Percentiles rank a stretch among this genome's conserved stretches.
phyloP scores from a whole-genome alignment of 37 sponge, comb jelly and placozoan genomes.

The Hexactinellida sp. region DNA sequence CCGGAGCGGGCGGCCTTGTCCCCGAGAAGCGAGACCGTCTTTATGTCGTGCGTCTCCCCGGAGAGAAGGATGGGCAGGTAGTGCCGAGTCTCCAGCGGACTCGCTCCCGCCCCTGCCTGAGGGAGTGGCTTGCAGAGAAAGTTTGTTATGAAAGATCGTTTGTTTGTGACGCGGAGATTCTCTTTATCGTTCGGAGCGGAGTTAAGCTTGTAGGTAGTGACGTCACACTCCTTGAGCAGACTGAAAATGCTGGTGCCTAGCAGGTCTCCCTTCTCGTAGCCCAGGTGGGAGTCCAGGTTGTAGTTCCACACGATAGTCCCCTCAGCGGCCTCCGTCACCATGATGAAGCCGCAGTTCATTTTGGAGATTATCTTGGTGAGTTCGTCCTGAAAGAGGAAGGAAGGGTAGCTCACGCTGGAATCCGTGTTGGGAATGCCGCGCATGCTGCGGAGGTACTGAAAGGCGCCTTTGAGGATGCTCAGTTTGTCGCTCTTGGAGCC shows the following conservation, averaged over 20 bases:
- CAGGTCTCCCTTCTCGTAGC: not conserved
- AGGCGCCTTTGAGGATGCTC: not conserved
- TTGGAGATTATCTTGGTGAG: not conserved
- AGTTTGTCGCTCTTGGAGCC: not conserved
- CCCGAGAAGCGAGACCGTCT: not conserved
- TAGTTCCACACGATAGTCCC: not conserved
- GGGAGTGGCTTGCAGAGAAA: not conserved
- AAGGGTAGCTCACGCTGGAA: not conserved
- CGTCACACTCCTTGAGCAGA: not conserved
- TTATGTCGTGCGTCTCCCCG: not conserved
- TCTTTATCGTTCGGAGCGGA: not conserved
- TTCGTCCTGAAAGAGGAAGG: not conserved
- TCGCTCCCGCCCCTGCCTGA: not conserved
- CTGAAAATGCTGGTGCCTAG: not conserved
- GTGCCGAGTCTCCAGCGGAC: not conserved
- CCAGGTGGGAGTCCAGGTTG: not conserved
- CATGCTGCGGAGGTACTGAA: not conserved
- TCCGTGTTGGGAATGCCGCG: not conserved
- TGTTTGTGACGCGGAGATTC: not conserved
- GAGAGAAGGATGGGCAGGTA: not conserved
- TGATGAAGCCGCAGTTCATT: constrained; percentile 1
- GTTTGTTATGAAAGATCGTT: not conserved
- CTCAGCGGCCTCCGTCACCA: not conserved
- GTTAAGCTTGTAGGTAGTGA: not conserved
- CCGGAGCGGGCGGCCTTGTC: not conserved